Conservation (phyloP, 2,888 invertebrate species). For the Ommatoiulus sabulosus region DNA sequence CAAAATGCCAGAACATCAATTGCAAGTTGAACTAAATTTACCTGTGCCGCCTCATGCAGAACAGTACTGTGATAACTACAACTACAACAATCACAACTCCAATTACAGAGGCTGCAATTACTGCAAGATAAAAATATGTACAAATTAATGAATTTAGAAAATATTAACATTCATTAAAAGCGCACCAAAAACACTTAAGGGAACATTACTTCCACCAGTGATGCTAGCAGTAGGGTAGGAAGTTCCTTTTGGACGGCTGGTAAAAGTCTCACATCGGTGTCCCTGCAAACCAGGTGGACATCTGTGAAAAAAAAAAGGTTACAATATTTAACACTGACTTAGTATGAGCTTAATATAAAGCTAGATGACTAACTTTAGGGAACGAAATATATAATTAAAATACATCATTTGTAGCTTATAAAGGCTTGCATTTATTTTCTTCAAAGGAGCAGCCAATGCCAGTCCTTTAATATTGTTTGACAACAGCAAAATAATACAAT, state of each 20-base stretch:
- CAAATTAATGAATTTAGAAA: not conserved
- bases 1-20: not conserved
- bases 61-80: not conserved
- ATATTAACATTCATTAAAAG: too few relatives aligned
- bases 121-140: not conserved
- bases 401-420: too few relatives aligned
- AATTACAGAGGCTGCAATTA: conserved; percentile 47
- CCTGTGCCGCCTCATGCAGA: conserved; percentile 46
- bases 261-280: conserved; percentile 65
- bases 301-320: conserved; percentile 63
- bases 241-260: conserved; percentile 39
- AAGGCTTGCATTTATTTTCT: too few relatives aligned
- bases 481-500: not conserved
- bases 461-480: too few relatives aligned
- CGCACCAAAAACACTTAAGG: not conserved
- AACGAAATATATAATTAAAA: too few relatives aligned
- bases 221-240: conserved; percentile 54
- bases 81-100: conserved; percentile 44
- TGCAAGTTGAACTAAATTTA: not conserved
- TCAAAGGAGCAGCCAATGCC: too few relatives aligned
- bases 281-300: conserved; percentile 67
- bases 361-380: too few relatives aligned
- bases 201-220: conserved; percentile 36
- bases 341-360: too few relatives aligned
- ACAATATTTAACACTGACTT: not conserved